Percentiles rank a stretch among this genome's conserved stretches.
Conservation (phyloP, 2,888 invertebrate species). For the Phymatocera aterrima region DNA sequence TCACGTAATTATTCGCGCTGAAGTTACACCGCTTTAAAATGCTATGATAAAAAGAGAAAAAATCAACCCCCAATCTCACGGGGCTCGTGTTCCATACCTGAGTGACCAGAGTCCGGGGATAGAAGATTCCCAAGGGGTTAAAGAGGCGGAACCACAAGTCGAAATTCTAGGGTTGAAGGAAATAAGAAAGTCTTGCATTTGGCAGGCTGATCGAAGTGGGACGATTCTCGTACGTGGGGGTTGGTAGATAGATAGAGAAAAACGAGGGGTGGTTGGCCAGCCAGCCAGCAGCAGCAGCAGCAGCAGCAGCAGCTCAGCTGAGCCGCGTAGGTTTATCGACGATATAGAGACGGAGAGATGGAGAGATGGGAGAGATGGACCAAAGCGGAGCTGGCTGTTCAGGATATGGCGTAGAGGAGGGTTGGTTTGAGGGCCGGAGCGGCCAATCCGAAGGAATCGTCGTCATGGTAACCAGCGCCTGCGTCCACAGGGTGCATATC, state of each 20-base stretch:
- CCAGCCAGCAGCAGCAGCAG: background rate
- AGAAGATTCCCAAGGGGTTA: background rate
- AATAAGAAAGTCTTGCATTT: background rate
- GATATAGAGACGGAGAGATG: too few species aligned
- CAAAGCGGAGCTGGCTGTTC: slow-evolving; percentile 30
- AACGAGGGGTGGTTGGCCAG: slow-evolving; percentile 15
- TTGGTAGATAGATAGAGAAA: background rate
- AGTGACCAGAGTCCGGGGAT: background rate
- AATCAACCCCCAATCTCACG: too few species aligned
- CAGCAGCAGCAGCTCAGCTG: background rate
- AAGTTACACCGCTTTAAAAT: too few species aligned
- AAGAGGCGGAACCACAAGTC: background rate
- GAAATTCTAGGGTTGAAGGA: background rate
- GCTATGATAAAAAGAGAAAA: too few species aligned
- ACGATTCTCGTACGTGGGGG: slow-evolving; percentile 3
- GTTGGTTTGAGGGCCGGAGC: slow-evolving; percentile 61
- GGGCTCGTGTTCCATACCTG: too few species aligned
- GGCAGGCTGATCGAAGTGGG: slow-evolving; percentile 27
- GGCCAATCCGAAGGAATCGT: slow-evolving; percentile 74
- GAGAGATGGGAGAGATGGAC: too few species aligned
- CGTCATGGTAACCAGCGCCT: slow-evolving; percentile 73
- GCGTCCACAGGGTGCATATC: slow-evolving; percentile 61
- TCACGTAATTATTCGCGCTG: too few species aligned
- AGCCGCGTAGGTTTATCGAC: slow-evolving; percentile 24
- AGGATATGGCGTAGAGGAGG: slow-evolving; percentile 48